A percentile compares a stretch with the other conserved stretches of the same genome.
phyloP scores from a whole-genome alignment of 2,113 vertebrate genomes.

The Piprites chloris region DNA sequence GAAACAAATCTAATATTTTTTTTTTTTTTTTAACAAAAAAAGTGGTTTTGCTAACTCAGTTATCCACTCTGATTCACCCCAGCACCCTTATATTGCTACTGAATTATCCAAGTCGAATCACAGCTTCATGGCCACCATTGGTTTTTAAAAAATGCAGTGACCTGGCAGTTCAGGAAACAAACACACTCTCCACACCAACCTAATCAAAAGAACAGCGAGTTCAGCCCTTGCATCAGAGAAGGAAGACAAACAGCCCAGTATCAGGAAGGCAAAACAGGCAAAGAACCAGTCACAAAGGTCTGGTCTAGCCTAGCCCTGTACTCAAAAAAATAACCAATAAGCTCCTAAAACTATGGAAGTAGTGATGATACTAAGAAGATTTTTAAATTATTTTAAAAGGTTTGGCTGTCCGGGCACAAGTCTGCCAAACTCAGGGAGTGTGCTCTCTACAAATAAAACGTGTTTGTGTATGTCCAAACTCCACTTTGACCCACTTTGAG shows the following conservation, averaged over 20 bases:
- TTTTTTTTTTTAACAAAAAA: background rate
- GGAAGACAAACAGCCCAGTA: background rate
- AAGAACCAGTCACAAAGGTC: background rate
- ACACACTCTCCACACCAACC: background rate
- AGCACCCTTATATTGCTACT: background rate
- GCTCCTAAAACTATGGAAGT: background rate
- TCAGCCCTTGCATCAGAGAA: background rate
- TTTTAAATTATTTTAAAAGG: background rate
- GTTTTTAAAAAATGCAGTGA: background rate
- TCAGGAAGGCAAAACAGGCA: background rate
- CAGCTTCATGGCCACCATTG: background rate
- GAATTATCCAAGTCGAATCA: background rate
- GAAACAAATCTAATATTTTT: background rate
- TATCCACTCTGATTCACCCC: background rate
- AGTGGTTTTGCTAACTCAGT: background rate
- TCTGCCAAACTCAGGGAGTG: background rate
- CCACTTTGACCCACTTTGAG: background rate
- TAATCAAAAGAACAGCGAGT: background rate
- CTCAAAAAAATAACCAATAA: background rate
- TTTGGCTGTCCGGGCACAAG: background rate
- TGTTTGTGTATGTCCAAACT: background rate
- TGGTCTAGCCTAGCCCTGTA: background rate
- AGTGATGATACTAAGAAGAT: background rate
- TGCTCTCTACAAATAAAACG: background rate
- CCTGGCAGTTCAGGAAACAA: background rate